Base-by-base conservation (phyloP, 2,888 invertebrate species). In the Pantelozetes paolii region DNA sequence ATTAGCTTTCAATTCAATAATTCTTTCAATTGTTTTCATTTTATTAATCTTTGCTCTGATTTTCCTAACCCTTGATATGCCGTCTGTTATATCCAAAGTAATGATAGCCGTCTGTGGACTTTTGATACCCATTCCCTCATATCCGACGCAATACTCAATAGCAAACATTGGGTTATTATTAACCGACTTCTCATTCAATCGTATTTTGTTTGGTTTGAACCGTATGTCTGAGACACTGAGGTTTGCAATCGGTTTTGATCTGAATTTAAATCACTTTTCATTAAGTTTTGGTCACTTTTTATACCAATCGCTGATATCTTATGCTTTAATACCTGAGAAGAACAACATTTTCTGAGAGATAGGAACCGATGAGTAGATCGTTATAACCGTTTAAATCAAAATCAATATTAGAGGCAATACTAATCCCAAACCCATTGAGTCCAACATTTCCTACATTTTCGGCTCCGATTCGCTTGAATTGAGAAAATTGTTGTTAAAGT, bases 351-450 rank as follows among this genome's bases (percentile, higher is more conserved):
- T 73, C 45, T 8, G 73, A 69, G 1, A 73, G 18, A 64, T 64
- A 40, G n/a, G 74, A 70, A 15, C 74, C 74, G 26, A 71, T 32
- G 1, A 74, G 20, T 2, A 74, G 1, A 70, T 74, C 74, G n/a
- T 23, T 57, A 45, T 74, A 74, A 9, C 54, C 54, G 28, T 74
- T 74, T 3, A 1, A 3, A 62, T 74, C 74, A 18, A 74, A n/a
- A 26, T 74, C 74, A 6, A 30, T 32, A 20, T 48, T 30, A 18
- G 54, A 36, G 5, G 23, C 18, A 36, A 74, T 32, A 74, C 70
- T 74, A 36, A 62, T 70, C 26, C 74, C 74, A 23, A 74, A 74
- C 0, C 74, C 74, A 40, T 45, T 67, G 1, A 36, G 50, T 50
- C 2, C 26, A 23, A n/a, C 2, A 13, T 70, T 20, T 26, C n/a